Percentiles rank a stretch among this genome's conserved stretches.
These are phyloP conservation scores for Willowsia nigromaculata DNA, from an alignment of 2,888 invertebrate genomes.

Conservation along the genomic window DNA sequence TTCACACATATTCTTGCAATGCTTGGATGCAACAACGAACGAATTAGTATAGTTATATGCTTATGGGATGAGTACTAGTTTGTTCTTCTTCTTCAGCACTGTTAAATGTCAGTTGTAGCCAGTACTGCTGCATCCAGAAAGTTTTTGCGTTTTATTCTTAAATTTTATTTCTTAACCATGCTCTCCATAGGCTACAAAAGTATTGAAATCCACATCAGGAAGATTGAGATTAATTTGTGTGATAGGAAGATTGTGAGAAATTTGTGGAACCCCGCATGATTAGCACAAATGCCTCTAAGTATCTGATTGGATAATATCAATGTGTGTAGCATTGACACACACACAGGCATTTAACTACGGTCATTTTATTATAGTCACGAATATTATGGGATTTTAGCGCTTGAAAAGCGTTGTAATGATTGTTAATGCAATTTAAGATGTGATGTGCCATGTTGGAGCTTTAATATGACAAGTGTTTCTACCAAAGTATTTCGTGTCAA, in stretches of 20 bases:
- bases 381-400: background rate
- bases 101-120: background rate
- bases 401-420: background rate
- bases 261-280: background rate
- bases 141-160: background rate
- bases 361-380: background rate
- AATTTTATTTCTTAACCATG: background rate
- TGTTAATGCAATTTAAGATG: too few species aligned
- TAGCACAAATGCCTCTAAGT: constrained; percentile 6
- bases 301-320: constrained; percentile 7
- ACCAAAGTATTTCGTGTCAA: background rate
- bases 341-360: background rate
- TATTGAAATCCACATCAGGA: background rate
- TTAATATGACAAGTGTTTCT: background rate
- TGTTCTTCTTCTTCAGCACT: background rate
- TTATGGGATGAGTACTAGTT: background rate
- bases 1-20: constrained; percentile 49
- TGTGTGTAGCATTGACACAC: constrained; percentile 9
- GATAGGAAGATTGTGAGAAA: constrained; percentile 32
- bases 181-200: background rate
- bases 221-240: background rate
- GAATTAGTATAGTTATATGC: background rate
- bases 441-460: background rate
- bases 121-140: background rate
- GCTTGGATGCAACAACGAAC: background rate